phyloP scores from a whole-genome alignment of 2,888 invertebrate species.

The Seladonia tumulorum region DNA sequence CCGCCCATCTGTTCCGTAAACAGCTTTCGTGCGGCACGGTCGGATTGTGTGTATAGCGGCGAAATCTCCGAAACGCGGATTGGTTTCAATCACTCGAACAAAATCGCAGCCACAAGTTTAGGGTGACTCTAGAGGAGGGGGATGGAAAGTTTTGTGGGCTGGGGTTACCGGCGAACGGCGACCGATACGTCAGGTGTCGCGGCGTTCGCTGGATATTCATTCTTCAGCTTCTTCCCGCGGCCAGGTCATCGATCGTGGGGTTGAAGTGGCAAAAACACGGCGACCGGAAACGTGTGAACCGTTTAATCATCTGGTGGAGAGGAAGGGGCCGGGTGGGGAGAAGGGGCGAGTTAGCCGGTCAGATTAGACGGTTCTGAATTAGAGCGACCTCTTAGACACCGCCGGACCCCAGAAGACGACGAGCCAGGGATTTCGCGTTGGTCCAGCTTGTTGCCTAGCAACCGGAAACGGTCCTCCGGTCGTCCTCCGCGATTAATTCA shows the following conservation, averaged over 20 bases:
- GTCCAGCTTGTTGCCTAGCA: conserved; percentile 66
- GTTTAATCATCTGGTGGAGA: neutral
- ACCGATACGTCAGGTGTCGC: conserved; percentile 33
- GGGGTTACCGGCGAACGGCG: conserved; percentile 32
- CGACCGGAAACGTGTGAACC: neutral
- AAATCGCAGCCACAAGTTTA: conserved; percentile 4
- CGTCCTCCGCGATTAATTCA: conserved; percentile 64
- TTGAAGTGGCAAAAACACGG: neutral
- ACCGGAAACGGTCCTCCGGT: conserved; percentile 61
- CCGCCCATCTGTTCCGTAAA: neutral
- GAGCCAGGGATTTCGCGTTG: conserved; percentile 47
- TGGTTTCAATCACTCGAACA: conserved; percentile 6
- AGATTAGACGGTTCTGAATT: conserved; percentile 10
- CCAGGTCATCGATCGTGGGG: conserved; percentile 34
- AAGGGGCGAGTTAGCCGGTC: neutral
- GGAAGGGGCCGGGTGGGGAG: no score
- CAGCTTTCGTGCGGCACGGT: neutral
- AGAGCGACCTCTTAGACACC: conserved; percentile 5
- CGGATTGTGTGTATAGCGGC: neutral
- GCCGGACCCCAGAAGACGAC: neutral
- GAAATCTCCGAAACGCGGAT: neutral
- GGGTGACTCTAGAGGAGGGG: neutral
- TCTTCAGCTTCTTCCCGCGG: conserved; percentile 38
- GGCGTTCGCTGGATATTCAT: conserved; percentile 40
- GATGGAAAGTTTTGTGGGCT: conserved; percentile 6